Percentiles rank a stretch among this genome's conserved stretches.
Evolutionary conservation across 2,888 invertebrate genomes (phyloP).

Genomic region (Escarpia spicata): DNA sequence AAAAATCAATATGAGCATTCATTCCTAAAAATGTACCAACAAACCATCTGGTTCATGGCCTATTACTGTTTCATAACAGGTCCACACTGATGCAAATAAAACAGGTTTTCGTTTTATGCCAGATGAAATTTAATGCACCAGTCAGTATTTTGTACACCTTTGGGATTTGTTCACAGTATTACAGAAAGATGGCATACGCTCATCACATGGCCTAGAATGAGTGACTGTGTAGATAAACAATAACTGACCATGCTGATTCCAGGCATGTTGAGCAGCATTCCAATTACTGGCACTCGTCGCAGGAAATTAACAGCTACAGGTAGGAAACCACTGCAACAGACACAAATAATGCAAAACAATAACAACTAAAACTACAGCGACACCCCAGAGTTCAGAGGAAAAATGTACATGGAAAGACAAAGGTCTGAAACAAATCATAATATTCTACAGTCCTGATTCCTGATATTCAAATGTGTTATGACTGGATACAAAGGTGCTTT

Average conservation of each 20-base stretch:
- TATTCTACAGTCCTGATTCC: background rate
- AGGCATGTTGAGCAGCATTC: constrained; percentile 87
- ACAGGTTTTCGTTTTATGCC: background rate
- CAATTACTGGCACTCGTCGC: constrained; percentile 89
- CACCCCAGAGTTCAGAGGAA: background rate
- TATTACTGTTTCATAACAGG: background rate
- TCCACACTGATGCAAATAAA: background rate
- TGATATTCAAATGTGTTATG: too few species aligned
- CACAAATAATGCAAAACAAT: constrained; percentile 25
- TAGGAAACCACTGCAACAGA: constrained; percentile 87
- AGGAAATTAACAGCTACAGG: constrained; percentile 96
- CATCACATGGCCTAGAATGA: background rate
- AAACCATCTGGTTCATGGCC: too few species aligned
- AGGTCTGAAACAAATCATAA: background rate
- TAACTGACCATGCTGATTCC: constrained; percentile 83
- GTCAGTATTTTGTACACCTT: background rate
- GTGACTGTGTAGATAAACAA: background rate
- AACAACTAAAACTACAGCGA: background rate
- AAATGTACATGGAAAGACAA: background rate
- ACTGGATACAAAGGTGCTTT: too few species aligned
- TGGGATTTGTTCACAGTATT: background rate
- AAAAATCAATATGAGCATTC: too few species aligned
- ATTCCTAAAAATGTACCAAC: too few species aligned
- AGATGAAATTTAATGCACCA: background rate
- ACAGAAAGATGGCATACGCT: background rate